phyloP scores from a whole-genome alignment of 2,113 vertebrate genomes.

The Chaetorhynchus papuensis region DNA sequence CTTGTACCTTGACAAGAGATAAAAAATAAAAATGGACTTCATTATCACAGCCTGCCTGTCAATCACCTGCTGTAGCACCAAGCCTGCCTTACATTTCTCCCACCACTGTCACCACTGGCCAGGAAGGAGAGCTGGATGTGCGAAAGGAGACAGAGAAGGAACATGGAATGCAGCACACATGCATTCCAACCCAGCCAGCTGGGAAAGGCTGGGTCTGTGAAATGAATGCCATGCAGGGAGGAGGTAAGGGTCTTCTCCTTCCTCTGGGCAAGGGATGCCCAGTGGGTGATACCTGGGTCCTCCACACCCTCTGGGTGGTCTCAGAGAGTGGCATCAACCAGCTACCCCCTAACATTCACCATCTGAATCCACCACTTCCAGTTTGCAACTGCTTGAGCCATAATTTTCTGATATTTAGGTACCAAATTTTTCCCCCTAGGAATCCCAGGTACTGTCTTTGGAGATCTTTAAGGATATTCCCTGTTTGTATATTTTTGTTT shows the following conservation, averaged over 20 bases:
- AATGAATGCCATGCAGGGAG: background rate
- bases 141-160: background rate
- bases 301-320: background rate
- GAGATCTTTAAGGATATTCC: background rate
- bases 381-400: background rate
- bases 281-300: background rate
- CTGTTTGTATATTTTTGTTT: background rate
- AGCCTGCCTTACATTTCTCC: background rate
- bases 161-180: background rate
- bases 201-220: background rate
- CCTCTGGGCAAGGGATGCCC: background rate
- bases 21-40: conserved; percentile 53
- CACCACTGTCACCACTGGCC: accelerated
- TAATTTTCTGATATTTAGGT: background rate
- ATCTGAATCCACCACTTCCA: background rate
- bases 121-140: background rate
- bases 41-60: conserved; percentile 30
- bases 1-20: conserved; percentile 58
- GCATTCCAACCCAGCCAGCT: background rate
- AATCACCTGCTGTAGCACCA: background rate
- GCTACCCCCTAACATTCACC: background rate
- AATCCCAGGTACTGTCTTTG: background rate
- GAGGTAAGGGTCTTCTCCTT: background rate
- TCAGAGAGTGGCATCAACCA: background rate
- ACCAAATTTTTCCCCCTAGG: background rate